Evolutionary conservation across 1,140 invertebrate genomes (phyloP), one percentile per base, ranked within the genome.

Genomic region (Lepidostoma basale): DNA sequence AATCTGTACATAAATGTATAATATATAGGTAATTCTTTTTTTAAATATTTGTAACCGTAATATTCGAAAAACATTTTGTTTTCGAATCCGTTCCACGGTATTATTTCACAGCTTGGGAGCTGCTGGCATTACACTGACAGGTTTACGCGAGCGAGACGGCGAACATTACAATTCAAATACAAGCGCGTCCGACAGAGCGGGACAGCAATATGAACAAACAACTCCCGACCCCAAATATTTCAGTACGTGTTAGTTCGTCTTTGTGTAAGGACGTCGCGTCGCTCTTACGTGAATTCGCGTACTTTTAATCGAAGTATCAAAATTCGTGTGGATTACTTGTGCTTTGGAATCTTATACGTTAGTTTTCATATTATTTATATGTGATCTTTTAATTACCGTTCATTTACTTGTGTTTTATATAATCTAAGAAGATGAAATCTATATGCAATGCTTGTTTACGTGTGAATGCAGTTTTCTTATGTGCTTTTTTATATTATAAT

Each of bases 21-120:
- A n/a, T n/a, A n/a, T n/a, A n/a, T n/a, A n/a, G n/a, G n/a, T n/a
- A n/a, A n/a, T n/a, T n/a, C n/a, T n/a, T n/a, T n/a, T n/a, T n/a
- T n/a, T n/a, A n/a, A n/a, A n/a, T n/a, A n/a, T n/a, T n/a, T n/a
- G n/a, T n/a, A n/a, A n/a, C n/a, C n/a, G n/a, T n/a, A n/a, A n/a
- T n/a, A n/a, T n/a, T 33, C 25, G 12, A 54, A 47, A n/a, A 9
- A n/a, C 49, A n/a, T 54, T 54, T 26, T 54, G 30, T 54, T 54
- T 54, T 60, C 56, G 42, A 60, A 60, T 26, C 56, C 56, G 39
- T 60, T 39, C 56, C 56, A 42, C 56, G 30, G 30, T 60, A 60
- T 60, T 60, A 60, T 60, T 60, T 40, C 56, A 60, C 39, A 42
- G 56, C 56, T 60, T 60, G 56, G 56, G 39, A 26, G 56, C 56